phyloP scores from a whole-genome alignment of 1,140 invertebrate species.

The Pseudomyrmex flavicornis region DNA sequence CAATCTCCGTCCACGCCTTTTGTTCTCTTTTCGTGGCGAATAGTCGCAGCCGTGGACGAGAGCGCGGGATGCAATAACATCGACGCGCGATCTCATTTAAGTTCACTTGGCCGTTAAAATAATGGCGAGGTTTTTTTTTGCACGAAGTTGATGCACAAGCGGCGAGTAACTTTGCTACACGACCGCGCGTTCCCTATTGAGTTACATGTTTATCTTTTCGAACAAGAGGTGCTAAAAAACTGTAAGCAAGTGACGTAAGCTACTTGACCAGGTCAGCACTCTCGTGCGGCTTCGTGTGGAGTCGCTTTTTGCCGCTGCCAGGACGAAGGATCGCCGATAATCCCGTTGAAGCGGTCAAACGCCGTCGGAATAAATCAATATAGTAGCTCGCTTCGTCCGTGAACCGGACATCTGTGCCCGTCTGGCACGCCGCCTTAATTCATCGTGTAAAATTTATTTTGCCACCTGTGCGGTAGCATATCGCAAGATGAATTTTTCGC shows the following conservation, averaged over 20 bases:
- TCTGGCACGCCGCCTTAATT: constrained; percentile 28
- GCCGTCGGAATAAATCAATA: constrained; percentile 68
- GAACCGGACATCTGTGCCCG: constrained; percentile 55
- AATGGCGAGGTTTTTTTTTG: constrained; percentile 10
- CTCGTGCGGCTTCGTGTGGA: constrained; percentile 9
- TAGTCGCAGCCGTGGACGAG: not conserved
- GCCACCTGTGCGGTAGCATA: not conserved
- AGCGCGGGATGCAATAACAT: not conserved
- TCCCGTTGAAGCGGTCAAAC: constrained; percentile 69
- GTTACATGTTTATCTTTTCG: constrained; percentile 8
- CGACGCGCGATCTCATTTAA: constrained; percentile 55
- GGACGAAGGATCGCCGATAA: constrained; percentile 57
- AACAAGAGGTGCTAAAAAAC: constrained; percentile 17
- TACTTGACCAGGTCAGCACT: not conserved
- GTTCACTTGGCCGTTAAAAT: constrained; percentile 45
- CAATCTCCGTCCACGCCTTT: constrained; percentile 55
- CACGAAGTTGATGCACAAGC: not conserved
- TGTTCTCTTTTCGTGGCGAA: not conserved
- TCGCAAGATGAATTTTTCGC: constrained; percentile 25
- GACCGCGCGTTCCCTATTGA: constrained; percentile 7
- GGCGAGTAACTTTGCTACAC: constrained; percentile 15
- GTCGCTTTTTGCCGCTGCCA: constrained; percentile 18
- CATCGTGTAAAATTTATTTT: constrained; percentile 31
- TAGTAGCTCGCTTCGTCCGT: constrained; percentile 42
- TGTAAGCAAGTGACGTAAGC: constrained; percentile 35